Evolutionary conservation across 2,113 vertebrate species (phyloP), one percentile per base, ranked within the genome.

Genomic region (Pituophis catenifer): DNA sequence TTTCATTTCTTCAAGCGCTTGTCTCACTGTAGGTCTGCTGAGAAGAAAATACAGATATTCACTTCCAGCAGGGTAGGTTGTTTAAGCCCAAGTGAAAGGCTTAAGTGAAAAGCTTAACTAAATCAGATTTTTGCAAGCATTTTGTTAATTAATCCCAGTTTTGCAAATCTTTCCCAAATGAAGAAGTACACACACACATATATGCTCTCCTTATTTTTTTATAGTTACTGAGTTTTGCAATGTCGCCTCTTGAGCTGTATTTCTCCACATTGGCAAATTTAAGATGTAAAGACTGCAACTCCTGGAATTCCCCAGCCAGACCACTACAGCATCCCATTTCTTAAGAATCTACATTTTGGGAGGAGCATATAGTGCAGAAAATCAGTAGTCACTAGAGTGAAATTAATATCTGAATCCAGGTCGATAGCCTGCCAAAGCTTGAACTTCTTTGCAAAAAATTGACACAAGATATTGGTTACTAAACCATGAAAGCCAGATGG

Each of bases 401-500:
- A 58, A 86, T 65, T 54, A 38, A 86, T 21, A 19, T 88, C 62
- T 85, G 8, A 48, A 23, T n/a, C 19, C 29, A 11, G 62, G 52
- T 44, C 5, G 48, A 53, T 75, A 88, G 33, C 87, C 55, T 59
- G 70, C 17, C 6, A 33, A 15, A 26, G 24, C 59, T 53, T 62
- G 75, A 53, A 33, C 55, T 44, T 26, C 50, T 33, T 33, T 62
- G 13, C 19, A 48, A 10, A 88, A 12, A 24, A 70, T 93, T 94
- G 38, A 92, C 95, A 70, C 33, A 65, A 44, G 54, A 93, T 85
- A 57, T 53, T 91, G 91, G 44, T 53, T 70, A 93, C 86, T 89
- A 89, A 94, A 92, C 65, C 91, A 89, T 33, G 57, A 48, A 89
- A 92, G 93, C 91, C 90, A 92, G 94, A 50, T 92, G 92, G 92